Evolutionary conservation across 2,113 vertebrate species (phyloP), one percentile per base, ranked within the genome.

Genomic region (Gnathochromis pfefferi): DNA sequence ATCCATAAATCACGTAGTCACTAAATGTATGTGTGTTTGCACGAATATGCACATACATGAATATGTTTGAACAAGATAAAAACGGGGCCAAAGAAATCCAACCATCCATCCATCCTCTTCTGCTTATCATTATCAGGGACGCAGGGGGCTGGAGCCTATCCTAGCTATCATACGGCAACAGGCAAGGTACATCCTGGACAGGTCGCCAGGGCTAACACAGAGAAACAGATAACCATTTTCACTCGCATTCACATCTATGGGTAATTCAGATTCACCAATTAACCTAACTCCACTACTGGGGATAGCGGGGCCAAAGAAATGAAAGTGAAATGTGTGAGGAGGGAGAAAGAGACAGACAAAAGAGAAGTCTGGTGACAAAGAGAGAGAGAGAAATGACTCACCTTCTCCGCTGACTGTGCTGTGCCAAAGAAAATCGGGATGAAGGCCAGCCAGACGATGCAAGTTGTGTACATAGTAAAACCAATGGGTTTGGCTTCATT

Each of bases 381-480:
- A 12, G 38, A 35, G 40, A 70, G 80, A 81, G 33, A 89, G 42
- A 47, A 87, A 83, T 83, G 90, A 93, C 94, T 95, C 90, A 95
- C 95, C 95, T 96, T 96, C 90, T 96, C 95, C 5, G 95, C 95
- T 21, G 95, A 96, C 90, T 96, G 95, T 75, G 95, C 95, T 14
- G 95, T 96, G 95, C 95, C 95, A 93, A 96, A 96, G 94, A 96
- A 96, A 83, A 96, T 96, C 4, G 95, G 95, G 90, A 96, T 96
- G 91, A 96, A 96, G 88, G 95, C 95, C 94, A 96, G 89, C 95
- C 95, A 96, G 54, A 96, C 95, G 33, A 96, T 96, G 86, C 95
- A 96, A 49, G 95, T 96, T 91, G 95, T 96, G 93, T 96, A 96
- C 95, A 96, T 96, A 49, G 95, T 96, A 92, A 96, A 95, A 84